Conservation (phyloP, 2,113 vertebrate genomes). For the Noturus placidus region DNA sequence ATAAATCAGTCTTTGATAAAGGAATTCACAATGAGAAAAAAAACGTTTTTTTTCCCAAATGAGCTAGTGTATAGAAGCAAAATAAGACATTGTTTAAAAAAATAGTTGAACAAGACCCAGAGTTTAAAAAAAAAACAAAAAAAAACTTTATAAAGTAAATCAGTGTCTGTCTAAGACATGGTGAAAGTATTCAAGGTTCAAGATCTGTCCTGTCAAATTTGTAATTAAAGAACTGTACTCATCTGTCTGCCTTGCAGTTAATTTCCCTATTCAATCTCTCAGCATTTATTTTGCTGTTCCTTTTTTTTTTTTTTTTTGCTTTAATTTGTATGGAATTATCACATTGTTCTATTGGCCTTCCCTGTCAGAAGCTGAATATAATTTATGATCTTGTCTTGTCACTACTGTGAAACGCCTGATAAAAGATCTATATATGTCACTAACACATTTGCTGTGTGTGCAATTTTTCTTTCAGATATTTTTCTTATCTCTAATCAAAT, state of each 20-base stretch:
- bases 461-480: constrained; percentile 19
- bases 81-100: constrained; percentile 2
- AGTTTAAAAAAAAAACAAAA: too few species aligned
- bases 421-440: constrained; percentile 79
- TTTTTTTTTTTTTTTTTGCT: constrained; percentile 56
- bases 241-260: constrained; percentile 46
- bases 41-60: neutral
- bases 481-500: neutral
- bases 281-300: constrained; percentile 35
- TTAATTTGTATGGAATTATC: constrained; percentile 56
- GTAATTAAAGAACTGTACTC: constrained; percentile 56
- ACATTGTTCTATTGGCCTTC: constrained; percentile 67
- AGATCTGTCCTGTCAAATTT: constrained; percentile 14
- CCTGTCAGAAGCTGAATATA: constrained; percentile 77
- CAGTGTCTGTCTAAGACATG: neutral
- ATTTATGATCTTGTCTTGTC: constrained; percentile 82
- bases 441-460: constrained; percentile 53
- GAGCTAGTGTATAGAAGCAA: neutral
- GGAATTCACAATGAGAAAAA: constrained; percentile 7
- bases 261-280: constrained; percentile 35
- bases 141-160: neutral
- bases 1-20: constrained; percentile 11
- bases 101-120: neutral
- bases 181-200: constrained; percentile 4
- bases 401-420: constrained; percentile 78